phyloP scores from a whole-genome alignment of 2,888 invertebrate genomes.

The Stenoptilia bipunctidactyla region DNA sequence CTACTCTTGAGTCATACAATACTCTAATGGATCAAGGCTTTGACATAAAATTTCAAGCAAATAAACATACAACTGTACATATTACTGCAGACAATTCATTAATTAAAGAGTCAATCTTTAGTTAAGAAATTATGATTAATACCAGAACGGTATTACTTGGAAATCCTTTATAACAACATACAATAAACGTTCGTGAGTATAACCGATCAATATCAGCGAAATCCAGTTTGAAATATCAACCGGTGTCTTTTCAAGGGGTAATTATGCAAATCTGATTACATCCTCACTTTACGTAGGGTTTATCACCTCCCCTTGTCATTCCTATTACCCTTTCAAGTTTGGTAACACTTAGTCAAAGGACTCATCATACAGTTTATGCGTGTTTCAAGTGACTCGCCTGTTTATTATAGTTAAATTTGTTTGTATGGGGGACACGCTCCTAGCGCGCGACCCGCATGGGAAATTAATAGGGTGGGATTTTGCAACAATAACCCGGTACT shows the following conservation, averaged over 20 bases:
- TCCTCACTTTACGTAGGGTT: slow-evolving; percentile 37
- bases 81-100: too few relatives aligned
- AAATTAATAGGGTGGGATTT: not conserved
- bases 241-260: slow-evolving; percentile 32
- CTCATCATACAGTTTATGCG: slow-evolving; percentile 33
- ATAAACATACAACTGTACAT: too few relatives aligned
- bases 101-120: too few relatives aligned
- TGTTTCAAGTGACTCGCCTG: slow-evolving; percentile 40
- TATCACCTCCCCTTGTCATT: slow-evolving; percentile 37
- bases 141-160: too few relatives aligned
- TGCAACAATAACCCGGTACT: too few relatives aligned
- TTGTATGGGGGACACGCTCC: slow-evolving; percentile 59
- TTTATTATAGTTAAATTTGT: slow-evolving; percentile 51
- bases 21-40: too few relatives aligned
- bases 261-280: slow-evolving; percentile 46
- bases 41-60: too few relatives aligned
- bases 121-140: too few relatives aligned
- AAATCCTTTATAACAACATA: too few relatives aligned
- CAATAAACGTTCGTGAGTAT: too few relatives aligned
- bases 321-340: slow-evolving; percentile 8
- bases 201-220: not conserved
- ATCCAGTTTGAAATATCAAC: slow-evolving; percentile 55
- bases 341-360: slow-evolving; percentile 23
- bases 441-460: slow-evolving; percentile 61
- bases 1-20: too few relatives aligned